phyloP scores from a whole-genome alignment of 2,888 invertebrate genomes.

The Mechanitis mazaeus region DNA sequence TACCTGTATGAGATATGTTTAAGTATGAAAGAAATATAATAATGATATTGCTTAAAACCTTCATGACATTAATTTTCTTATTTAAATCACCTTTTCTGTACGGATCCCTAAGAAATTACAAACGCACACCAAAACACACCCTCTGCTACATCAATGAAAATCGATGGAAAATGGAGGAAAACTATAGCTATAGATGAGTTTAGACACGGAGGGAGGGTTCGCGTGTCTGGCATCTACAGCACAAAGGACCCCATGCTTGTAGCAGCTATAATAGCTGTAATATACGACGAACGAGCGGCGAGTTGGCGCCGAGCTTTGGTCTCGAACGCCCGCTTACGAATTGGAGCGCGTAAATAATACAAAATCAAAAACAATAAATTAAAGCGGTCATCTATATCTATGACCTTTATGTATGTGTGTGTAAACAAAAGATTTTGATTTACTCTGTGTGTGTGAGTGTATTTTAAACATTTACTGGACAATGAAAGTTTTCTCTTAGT shows the following conservation, averaged over 20 bases:
- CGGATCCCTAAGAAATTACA: not conserved
- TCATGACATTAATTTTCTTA: too few species aligned
- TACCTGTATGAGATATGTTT: too few species aligned
- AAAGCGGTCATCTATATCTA: slow-evolving; percentile 17
- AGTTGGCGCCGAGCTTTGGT: slow-evolving; percentile 68
- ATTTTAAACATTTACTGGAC: slow-evolving; percentile 47
- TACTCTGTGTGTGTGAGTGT: slow-evolving; percentile 39
- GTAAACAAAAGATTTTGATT: slow-evolving; percentile 22
- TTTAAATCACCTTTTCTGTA: not conserved
- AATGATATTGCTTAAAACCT: too few species aligned
- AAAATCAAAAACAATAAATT: slow-evolving; percentile 27
- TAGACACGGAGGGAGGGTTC: slow-evolving; percentile 52
- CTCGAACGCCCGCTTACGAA: slow-evolving; percentile 67
- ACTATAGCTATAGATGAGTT: slow-evolving; percentile 47
- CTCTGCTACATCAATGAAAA: slow-evolving; percentile 32
- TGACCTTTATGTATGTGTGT: slow-evolving; percentile 25
- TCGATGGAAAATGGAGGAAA: slow-evolving; percentile 41
- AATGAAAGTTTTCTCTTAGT: slow-evolving; percentile 59
- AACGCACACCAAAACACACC: slow-evolving; percentile 10
- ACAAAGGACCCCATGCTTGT: slow-evolving; percentile 64
- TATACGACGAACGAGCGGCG: slow-evolving; percentile 49
- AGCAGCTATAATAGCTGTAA: slow-evolving; percentile 53
- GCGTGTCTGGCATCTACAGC: slow-evolving; percentile 62
- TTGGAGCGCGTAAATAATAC: slow-evolving; percentile 40
- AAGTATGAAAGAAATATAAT: too few species aligned